Conservation (phyloP, 1,140 invertebrate genomes). For the Druon quercuslanigerum region DNA sequence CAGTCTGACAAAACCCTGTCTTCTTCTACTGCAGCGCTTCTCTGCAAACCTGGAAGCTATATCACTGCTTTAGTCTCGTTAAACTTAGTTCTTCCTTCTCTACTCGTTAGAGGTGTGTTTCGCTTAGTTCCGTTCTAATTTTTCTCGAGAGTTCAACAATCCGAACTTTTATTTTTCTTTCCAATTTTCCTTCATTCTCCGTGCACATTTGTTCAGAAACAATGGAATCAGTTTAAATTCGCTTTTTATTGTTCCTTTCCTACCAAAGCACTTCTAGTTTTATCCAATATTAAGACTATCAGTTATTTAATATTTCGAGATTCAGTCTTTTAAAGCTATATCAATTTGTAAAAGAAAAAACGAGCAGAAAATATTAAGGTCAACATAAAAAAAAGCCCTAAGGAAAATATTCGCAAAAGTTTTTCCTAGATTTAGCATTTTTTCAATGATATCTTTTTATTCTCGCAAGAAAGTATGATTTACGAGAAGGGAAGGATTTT, state of each 20-base stretch:
- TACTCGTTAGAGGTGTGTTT: constrained; percentile 28
- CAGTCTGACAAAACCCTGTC: constrained; percentile 27
- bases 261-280: not conserved
- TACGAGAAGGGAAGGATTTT: constrained; percentile 20
- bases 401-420: not conserved
- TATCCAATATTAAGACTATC: not conserved
- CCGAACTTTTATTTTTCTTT: constrained; percentile 27
- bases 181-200: constrained; percentile 14
- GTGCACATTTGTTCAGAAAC: constrained; percentile 20
- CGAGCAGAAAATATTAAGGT: not conserved
- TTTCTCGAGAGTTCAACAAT: constrained; percentile 31
- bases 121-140: constrained; percentile 31
- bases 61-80: constrained; percentile 25
- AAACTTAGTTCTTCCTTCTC: constrained; percentile 30
- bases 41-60: constrained; percentile 8
- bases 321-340: not conserved
- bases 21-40: constrained; percentile 3
- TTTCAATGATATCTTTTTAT: constrained; percentile 18
- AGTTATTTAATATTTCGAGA: not conserved
- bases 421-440: constrained; percentile 20
- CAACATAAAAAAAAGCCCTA: not conserved
- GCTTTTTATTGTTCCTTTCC: constrained; percentile 18
- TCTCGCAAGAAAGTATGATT: constrained; percentile 20
- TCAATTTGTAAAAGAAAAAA: not conserved
- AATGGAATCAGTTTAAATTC: constrained; percentile 17